Evolutionary conservation across 2,113 vertebrate genomes (phyloP), one percentile per base, ranked within the genome.

Genomic region (human): DNA sequence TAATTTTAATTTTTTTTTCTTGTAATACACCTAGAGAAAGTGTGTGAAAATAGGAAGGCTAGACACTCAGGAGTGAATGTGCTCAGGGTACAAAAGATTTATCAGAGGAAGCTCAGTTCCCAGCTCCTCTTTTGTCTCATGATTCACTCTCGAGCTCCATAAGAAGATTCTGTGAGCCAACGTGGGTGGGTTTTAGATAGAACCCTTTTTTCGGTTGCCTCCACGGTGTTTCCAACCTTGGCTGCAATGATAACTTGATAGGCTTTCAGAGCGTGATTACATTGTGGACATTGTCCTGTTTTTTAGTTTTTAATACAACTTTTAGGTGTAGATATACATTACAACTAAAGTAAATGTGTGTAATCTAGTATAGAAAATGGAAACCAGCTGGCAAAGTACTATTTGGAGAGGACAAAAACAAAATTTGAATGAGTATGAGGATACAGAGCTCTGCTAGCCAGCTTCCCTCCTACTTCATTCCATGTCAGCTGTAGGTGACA

Each of bases 391-490:
- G 8, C 5, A 40, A 93, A 84, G 5, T 6, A 25, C 10, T 32
- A 3, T 66, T 61, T 43, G 45, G 82, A 79, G 40, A 55, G 1
- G 45, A 35, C 8, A 40, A 45, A n/a, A n/a, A 32, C 48, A 12
- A 78, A 50, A 22, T 64, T 32, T 32, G 8, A 79, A 18, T 13
- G 38, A 20, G 4, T 32, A 27, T 6, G 38, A 64, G 5, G 6
- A 45, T 20, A 2, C 6, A 59, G 10, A 45, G 6, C 5, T 8
- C 32, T 30, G 3, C 1, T 3, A 59, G 17, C 11, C 25, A 66
- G 11, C 7, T 32, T 64, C 20, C 5, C 12, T 64, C 13, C 6
- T 14, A 3, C 27, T n/a, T 64, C 3, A 43, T 6, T n/a, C 30
- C 30, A 0, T 57, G 57, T 40, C 17, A 43, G 14, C 14, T 18